These are phyloP conservation scores for Chanos chanos DNA, from an alignment of 2,797 vertebrate species.

Conservation along the genomic window DNA sequence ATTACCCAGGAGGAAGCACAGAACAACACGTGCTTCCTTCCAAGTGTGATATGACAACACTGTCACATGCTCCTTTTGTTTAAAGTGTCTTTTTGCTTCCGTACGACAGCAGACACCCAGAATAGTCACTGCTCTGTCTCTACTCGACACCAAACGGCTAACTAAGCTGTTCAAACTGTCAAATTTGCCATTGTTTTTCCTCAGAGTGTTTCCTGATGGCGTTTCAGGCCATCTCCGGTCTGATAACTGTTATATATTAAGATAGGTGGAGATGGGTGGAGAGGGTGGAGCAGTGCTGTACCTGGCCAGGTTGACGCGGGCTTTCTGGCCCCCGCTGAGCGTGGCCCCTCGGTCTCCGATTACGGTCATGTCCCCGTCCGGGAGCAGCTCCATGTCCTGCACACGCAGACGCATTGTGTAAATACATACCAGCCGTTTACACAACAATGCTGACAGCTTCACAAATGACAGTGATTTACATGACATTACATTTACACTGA, in stretches of 20 bases:
- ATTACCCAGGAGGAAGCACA: neutral
- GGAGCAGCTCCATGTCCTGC: slow-evolving; percentile 86
- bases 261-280: neutral
- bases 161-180: too few species aligned
- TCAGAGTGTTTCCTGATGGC: too few species aligned
- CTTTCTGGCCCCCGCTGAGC: slow-evolving; percentile 93
- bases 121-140: too few species aligned
- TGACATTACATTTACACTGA: too few species aligned
- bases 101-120: neutral
- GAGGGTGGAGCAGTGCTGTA: slow-evolving; percentile 29
- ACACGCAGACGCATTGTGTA: neutral
- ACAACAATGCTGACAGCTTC: slow-evolving; percentile 8
- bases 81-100: neutral
- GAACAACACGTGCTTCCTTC: too few species aligned
- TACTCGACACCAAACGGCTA: too few species aligned
- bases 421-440: neutral
- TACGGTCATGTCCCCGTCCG: slow-evolving; percentile 83
- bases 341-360: slow-evolving; percentile 91
- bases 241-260: neutral
- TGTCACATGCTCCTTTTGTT: too few species aligned
- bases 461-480: slow-evolving; percentile 27
- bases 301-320: slow-evolving; percentile 91
- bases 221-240: too few species aligned
- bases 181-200: too few species aligned
- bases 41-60: neutral